Percentiles rank a stretch among this genome's conserved stretches.
Evolutionary conservation across 2,888 invertebrate genomes (phyloP).

Genomic region (Pteria penguin): DNA sequence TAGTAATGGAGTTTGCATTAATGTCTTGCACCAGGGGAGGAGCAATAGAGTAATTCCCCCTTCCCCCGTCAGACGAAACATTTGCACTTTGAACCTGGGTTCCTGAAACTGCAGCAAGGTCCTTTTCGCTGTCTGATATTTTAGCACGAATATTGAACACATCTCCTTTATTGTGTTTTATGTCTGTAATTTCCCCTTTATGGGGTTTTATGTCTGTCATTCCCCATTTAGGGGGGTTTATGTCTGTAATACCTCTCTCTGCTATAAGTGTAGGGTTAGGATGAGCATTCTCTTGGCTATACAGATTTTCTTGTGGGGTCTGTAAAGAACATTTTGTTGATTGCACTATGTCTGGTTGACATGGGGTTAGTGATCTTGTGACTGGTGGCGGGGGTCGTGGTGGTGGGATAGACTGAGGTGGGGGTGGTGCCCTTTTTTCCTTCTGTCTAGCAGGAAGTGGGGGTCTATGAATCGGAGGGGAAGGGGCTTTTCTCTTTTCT

Average conservation of each 20-base stretch:
- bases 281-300: too few species aligned
- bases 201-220: neutral
- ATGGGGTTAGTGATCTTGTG: neutral
- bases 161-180: neutral
- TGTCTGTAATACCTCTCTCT: neutral
- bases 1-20: slow-evolving; percentile 58
- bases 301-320: too few species aligned
- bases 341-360: neutral
- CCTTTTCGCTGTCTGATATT: slow-evolving; percentile 3
- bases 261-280: neutral
- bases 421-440: slow-evolving; percentile 37
- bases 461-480: slow-evolving; percentile 16
- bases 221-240: neutral
- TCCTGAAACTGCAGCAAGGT: neutral
- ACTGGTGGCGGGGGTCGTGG: slow-evolving; percentile 8
- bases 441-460: slow-evolving; percentile 16
- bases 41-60: neutral
- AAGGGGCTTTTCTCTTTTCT: slow-evolving; percentile 37
- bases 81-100: neutral
- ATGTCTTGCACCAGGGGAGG: slow-evolving; percentile 40
- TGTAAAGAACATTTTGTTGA: too few species aligned
- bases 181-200: too few species aligned
- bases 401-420: slow-evolving; percentile 28
- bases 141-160: slow-evolving; percentile 27
- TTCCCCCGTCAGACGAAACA: neutral